Evolutionary conservation across 2,113 vertebrate species (phyloP).

Genomic region (Bubo bubo): DNA sequence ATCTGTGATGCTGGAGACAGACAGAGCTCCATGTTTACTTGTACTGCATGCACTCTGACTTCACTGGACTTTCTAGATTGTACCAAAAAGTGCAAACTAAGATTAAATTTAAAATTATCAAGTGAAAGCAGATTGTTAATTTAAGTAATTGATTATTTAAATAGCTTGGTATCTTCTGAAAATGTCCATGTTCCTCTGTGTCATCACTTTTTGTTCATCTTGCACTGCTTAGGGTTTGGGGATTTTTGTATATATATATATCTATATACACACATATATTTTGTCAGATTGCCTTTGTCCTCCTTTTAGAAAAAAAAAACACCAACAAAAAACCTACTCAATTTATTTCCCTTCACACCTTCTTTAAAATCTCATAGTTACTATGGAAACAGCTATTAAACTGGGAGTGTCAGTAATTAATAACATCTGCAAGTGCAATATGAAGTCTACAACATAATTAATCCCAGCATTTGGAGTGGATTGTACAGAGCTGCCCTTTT

Average conservation of each 20-base stretch:
- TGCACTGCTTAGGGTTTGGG: background rate
- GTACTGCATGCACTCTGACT: background rate
- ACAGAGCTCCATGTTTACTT: background rate
- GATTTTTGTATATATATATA: background rate
- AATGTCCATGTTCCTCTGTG: background rate
- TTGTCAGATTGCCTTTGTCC: background rate
- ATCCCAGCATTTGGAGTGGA: slow-evolving; percentile 3
- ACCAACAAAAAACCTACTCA: background rate
- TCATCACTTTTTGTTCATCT: background rate
- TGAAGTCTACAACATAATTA: slow-evolving; percentile 37
- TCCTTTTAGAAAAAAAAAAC: background rate
- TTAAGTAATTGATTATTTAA: background rate
- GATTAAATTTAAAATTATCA: background rate
- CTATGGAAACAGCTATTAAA: slow-evolving; percentile 54
- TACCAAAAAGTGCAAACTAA: background rate
- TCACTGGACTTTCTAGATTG: background rate
- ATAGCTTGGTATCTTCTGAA: background rate
- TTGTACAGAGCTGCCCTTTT: background rate
- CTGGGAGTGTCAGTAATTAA: slow-evolving; percentile 48
- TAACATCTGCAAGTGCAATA: slow-evolving; percentile 48
- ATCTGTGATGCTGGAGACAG: background rate
- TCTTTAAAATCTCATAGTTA: background rate
- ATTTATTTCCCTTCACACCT: background rate
- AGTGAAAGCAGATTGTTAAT: background rate
- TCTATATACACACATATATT: background rate